Evolutionary conservation across 2,888 invertebrate genomes (phyloP), one percentile per base, ranked within the genome.

Genomic region (Ptychoptera albimana): DNA sequence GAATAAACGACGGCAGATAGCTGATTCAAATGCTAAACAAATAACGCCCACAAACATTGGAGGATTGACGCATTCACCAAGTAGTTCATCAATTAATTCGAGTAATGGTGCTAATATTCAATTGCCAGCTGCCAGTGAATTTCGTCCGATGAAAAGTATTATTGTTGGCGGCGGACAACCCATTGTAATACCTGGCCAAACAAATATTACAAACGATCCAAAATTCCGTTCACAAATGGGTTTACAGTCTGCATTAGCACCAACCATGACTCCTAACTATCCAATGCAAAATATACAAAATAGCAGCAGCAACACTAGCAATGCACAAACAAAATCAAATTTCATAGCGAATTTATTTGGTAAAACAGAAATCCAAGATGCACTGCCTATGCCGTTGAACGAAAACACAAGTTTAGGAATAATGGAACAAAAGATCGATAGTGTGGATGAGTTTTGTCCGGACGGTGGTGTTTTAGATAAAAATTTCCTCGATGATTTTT

Each of bases 401-500:
- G n/a, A 47, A 15, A 12, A 32, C 7, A 37, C 39, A 12, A 23
- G 42, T 15, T 36, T 42, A 13, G 42, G 30, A n/a, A 35, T 37
- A 2, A 40, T 38, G 31, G 46, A 48, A 14, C 11, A 23, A 9
- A 49, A 47, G 23, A 58, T 71, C 9, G 61, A 66, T 2, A 72
- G 70, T 50, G 78, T 82, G 8, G 82, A 82, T 52, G 82, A 82
- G 55, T 82, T 82, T 69, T 67, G 82, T 57, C 72, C 82, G 48
- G 74, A 87, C 66, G 66, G 77, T 11, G 83, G 81, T n/a, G 74
- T 77, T 38, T 60, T 82, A 34, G 82, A 83, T 55, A 75, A 76
- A 56, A 81, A 79, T 45, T 84, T 86, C 57, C 66, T 85, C 36
- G 85, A 85, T 49, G 84, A 84, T 53, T 56, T 69, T 1, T 56